phyloP scores from a whole-genome alignment of 2,113 vertebrate species.

The Alouatta palliata region DNA sequence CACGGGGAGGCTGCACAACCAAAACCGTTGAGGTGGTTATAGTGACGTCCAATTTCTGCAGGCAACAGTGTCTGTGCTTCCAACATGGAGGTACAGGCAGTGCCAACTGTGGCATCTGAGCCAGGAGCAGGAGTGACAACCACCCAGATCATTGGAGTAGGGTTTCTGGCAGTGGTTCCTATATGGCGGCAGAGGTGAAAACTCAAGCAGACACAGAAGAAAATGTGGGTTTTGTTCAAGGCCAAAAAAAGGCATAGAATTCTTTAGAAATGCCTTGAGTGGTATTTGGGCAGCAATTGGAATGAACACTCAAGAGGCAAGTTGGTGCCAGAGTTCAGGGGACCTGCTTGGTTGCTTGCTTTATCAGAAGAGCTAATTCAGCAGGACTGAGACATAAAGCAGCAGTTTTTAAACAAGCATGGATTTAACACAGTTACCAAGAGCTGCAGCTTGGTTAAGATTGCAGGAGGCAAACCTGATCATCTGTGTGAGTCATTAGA shows the following conservation, averaged over 20 bases:
- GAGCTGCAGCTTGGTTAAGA: neutral
- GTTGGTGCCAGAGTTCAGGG: neutral
- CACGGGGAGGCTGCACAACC: neutral
- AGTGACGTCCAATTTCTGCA: neutral
- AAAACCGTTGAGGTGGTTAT: neutral
- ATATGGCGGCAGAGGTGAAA: neutral
- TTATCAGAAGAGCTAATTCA: neutral
- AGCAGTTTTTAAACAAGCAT: neutral
- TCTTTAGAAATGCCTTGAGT: neutral
- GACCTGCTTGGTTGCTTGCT: neutral
- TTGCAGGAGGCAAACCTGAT: neutral
- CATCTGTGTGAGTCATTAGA: neutral
- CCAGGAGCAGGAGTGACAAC: neutral
- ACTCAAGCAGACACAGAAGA: neutral
- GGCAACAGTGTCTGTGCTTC: neutral
- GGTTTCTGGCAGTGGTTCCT: neutral
- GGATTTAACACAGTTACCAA: neutral
- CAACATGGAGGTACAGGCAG: fast-evolving
- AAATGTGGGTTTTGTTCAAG: neutral
- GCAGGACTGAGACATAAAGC: neutral
- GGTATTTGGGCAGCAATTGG: neutral
- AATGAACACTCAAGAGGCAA: neutral
- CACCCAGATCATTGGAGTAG: neutral
- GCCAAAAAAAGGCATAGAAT: neutral
- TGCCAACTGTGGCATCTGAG: neutral